Base-by-base conservation (phyloP, 2,113 vertebrate genomes). In the Pristiophorus japonicus region DNA sequence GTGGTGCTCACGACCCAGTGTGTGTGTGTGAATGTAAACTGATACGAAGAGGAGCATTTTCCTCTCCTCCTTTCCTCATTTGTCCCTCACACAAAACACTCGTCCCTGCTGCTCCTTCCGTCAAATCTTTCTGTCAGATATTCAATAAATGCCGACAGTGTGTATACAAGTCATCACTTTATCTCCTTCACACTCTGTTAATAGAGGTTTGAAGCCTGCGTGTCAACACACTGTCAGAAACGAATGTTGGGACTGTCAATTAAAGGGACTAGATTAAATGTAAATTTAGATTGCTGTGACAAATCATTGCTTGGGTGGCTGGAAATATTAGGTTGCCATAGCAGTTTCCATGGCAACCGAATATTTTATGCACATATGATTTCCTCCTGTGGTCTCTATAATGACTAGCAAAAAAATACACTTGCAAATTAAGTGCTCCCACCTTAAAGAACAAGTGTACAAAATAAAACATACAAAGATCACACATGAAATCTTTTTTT, bases 331-430 rank as follows among this genome's bases (percentile, higher is more conserved):
- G n/a, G 97, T 98, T 98, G 97, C 97, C 97, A 98, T 97, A 97
- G 98, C 96, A 59, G 97, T 98, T 98, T 96, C 97, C 97, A 98
- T 97, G 98, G 98, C 97, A 98, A 98, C 97, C 97, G 98, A 97
- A 97, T 97, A 97, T 98, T 97, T 98, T 97, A 97, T 97, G 97
- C 97, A 98, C 97, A 97, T 97, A 98, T 97, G 98, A 97, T 97
- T 97, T 94, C 97, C 96, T 97, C 88, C 95, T 96, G 97, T 97
- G 88, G 97, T 97, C 97, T 97, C 97, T 47, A 70, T 94, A 94
- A 94, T 94, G 65, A 70, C 66, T 70, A 34, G 11, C 59, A 38
- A 92, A 63, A 38, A 38, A 63, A 30, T 34, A 90, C 47, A 63
- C 34, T 70, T 94, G n/a, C 42, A 94, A 94, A 70, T 94, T 45